Percentiles rank a stretch among this genome's conserved stretches.
These are phyloP conservation scores for Camponotus vicinus DNA, from an alignment of 1,140 invertebrate genomes.

Conservation along the genomic window DNA sequence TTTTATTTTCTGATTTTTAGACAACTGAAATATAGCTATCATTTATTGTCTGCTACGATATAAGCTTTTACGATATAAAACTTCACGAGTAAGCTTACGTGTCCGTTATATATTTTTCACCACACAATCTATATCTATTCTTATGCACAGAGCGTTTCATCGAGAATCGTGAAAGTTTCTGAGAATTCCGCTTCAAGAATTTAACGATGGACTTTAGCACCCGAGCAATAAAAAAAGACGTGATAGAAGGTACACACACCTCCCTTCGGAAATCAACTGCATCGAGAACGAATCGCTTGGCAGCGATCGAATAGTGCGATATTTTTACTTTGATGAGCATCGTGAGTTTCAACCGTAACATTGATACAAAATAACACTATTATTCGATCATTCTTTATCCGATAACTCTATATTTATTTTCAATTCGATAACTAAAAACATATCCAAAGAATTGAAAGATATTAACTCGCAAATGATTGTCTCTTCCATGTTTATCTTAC, in stretches of 20 bases:
- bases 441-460: neutral
- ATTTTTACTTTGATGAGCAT: neutral
- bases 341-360: neutral
- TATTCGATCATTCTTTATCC: neutral
- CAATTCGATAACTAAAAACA: neutral
- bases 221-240: conserved; percentile 28
- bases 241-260: neutral
- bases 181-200: neutral
- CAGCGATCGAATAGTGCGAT: neutral
- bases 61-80: neutral
- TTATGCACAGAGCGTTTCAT: neutral
- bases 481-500: neutral
- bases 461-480: neutral
- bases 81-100: neutral
- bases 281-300: neutral
- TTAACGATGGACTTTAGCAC: conserved; percentile 34
- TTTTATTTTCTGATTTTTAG: neutral
- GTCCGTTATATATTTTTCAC: neutral
- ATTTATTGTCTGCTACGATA: neutral
- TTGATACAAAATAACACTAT: neutral
- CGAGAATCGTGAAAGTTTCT: neutral
- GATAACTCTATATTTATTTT: neutral
- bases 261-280: conserved; percentile 27
- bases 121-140: neutral
- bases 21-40: neutral